Evolutionary conservation across 2,888 invertebrate species (phyloP).

Genomic region (Chymomyza amoena): DNA sequence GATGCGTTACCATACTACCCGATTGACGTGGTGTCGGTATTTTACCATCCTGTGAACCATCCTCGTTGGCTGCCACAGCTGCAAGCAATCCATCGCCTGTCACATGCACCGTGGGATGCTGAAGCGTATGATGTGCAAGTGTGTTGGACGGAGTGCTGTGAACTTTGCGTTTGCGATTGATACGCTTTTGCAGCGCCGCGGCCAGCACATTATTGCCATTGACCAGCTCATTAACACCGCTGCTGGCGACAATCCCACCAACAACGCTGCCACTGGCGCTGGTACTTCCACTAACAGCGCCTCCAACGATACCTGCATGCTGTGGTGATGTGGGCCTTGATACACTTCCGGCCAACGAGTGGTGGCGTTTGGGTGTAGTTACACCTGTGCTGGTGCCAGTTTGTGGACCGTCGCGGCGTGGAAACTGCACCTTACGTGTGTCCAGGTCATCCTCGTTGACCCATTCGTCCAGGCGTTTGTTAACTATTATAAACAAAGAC

Average conservation of each 20-base stretch:
- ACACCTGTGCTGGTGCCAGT: slow-evolving; percentile 82
- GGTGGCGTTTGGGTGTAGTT: slow-evolving; percentile 87
- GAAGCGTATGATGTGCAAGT: slow-evolving; percentile 5
- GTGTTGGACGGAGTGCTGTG: slow-evolving; percentile 56
- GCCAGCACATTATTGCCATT: slow-evolving; percentile 86
- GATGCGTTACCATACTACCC: slow-evolving; percentile 95
- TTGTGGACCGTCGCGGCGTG: slow-evolving; percentile 85
- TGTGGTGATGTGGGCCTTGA: slow-evolving; percentile 82
- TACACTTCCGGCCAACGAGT: slow-evolving; percentile 71
- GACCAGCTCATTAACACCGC: slow-evolving; percentile 80
- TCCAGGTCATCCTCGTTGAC: slow-evolving; percentile 96
- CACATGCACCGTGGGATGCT: slow-evolving; percentile 37
- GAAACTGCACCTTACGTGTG: slow-evolving; percentile 94
- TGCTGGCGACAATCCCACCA: not conserved
- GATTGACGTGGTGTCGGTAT: slow-evolving; percentile 87
- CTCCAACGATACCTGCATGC: slow-evolving; percentile 40
- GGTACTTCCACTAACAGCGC: slow-evolving; percentile 71
- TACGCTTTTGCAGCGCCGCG: slow-evolving; percentile 91
- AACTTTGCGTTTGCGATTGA: slow-evolving; percentile 89
- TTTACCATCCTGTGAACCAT: slow-evolving; percentile 77
- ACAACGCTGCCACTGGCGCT: slow-evolving; percentile 87
- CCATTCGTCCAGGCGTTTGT: slow-evolving; percentile 99
- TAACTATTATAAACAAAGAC: slow-evolving; percentile 83
- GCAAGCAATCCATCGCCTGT: slow-evolving; percentile 43
- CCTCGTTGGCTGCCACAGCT: slow-evolving; percentile 51